Evolutionary conservation across 2,888 invertebrate genomes (phyloP), one percentile per base, ranked within the genome.

Genomic region (Chrysolina americana): DNA sequence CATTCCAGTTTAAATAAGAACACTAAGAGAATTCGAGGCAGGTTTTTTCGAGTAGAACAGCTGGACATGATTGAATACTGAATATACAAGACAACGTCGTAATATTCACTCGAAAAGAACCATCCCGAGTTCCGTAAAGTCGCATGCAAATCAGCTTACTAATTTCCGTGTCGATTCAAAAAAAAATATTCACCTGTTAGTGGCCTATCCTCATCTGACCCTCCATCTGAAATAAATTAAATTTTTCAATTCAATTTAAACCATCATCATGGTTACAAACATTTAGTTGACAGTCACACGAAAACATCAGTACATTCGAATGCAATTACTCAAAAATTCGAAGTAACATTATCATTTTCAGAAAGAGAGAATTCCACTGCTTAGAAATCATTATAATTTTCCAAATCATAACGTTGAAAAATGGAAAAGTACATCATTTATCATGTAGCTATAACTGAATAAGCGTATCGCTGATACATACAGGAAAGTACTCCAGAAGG

Each of bases 141-240:
- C 28, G n/a, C 59, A 59, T 59, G 59, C 59, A 59, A 59, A 36
- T 59, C 36, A 8, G 59, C 59, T 59, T 66, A 66, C 66, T 50
- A 50, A 53, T 50, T 41, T 65, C 15, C 59, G 13, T 15, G 59
- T 59, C 23, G 23, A 23, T 53, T 48, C 17, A n/a, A 73, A 68
- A 66, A 78, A 69, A 64, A 73, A 77, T 78, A 79, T 76, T 80
- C 78, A 82, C 83, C 83, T 81, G 82, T 75, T 79, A 81, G 78
- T 59, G 81, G 79, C 78, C 75, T 83, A 75, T 81, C 81, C 75
- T 82, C 83, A 76, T 83, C 83, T 70, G 83, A 82, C 66, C 80
- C 83, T 78, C 82, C 83, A 83, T 83, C 83, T 83, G 81, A 77
- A 81, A 82, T 75, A 81, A 78, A 80, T 72, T 68, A 76, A 78